Conservation (phyloP, 2,113 vertebrate genomes). For the Pica pica region DNA sequence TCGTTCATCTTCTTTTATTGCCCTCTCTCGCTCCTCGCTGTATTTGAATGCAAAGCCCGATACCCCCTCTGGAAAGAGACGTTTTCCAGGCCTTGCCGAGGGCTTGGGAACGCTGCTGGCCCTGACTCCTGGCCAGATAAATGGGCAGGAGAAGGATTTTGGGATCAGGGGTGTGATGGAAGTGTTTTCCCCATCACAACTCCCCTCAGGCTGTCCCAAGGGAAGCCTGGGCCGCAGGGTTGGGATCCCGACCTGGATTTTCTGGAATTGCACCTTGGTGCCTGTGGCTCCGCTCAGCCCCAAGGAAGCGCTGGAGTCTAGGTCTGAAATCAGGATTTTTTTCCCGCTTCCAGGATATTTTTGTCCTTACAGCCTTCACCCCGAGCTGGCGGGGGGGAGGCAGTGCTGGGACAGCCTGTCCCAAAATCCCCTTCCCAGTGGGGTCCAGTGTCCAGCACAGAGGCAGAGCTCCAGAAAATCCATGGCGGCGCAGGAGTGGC, state of each 20-base stretch:
- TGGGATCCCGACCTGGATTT: too few relatives aligned
- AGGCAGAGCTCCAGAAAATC: background rate
- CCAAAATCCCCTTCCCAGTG: background rate
- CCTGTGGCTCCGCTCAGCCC: background rate
- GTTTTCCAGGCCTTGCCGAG: background rate
- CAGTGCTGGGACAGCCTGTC: background rate
- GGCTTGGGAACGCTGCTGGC: background rate
- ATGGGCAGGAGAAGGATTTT: background rate
- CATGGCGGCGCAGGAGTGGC: fast-evolving
- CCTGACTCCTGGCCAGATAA: background rate
- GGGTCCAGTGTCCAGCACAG: fast-evolving
- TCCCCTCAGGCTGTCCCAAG: background rate
- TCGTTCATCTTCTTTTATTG: conserved; percentile 59
- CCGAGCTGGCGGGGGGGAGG: background rate
- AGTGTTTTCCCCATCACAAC: background rate
- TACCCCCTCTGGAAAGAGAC: background rate
- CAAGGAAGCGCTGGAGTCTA: fast-evolving
- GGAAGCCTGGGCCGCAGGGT: background rate
- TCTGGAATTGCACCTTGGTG: background rate
- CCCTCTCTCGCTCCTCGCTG: background rate
- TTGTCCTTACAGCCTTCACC: background rate
- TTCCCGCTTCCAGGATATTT: background rate
- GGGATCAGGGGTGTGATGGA: background rate
- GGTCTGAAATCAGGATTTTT: background rate
- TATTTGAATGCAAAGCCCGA: background rate